Evolutionary conservation across 2,113 vertebrate species (phyloP), one percentile per base, ranked within the genome.

Genomic region (Tilapia sparmanii): DNA sequence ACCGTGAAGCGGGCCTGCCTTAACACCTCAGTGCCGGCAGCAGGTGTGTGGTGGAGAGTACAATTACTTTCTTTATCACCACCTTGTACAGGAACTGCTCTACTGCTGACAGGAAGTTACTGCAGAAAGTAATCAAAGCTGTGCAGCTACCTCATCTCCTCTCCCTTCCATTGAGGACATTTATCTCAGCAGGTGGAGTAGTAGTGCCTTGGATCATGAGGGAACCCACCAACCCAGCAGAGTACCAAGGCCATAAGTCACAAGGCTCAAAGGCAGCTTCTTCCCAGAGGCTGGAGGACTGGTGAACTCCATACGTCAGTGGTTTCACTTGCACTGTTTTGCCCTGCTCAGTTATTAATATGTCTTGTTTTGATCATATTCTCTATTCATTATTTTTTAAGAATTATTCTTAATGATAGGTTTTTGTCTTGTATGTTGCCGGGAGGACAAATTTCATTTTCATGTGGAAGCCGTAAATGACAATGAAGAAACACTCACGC

Each of bases 401-500:
- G 54, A 15, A 4, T 59, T 29, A 5, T 16, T 59, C 55, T 59
- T 59, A 57, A 57, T 8, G 55, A 59, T 29, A 9, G 55, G 24
- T 16, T 59, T 29, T 29, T 29, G 13, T 26, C 54, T 57, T 57
- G 7, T 54, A 12, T 54, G 53, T 55, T 55, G 11, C 1, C 1
- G 4, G 22, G 53, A 55, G 22, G 11, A 24, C 53, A 55, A 55
- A 24, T 57, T 57, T 29, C 0, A 26, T 57, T 57, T 57, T 26
- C 54, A 29, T 0, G 55, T 57, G 55, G 0, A 61, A 68, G 33
- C 63, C 19, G 11, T 22, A 68, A 68, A 68, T 68, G 33, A 66
- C 33, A 1, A 38, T 8, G 61, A 38, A 68, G 63, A 68, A 52
- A 82, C 54, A 89, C 98, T 98, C 94, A 99, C 98, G 98, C 98